Evolutionary conservation across 2,888 invertebrate species (phyloP).

Genomic region (Callyntrura guangdongensis): DNA sequence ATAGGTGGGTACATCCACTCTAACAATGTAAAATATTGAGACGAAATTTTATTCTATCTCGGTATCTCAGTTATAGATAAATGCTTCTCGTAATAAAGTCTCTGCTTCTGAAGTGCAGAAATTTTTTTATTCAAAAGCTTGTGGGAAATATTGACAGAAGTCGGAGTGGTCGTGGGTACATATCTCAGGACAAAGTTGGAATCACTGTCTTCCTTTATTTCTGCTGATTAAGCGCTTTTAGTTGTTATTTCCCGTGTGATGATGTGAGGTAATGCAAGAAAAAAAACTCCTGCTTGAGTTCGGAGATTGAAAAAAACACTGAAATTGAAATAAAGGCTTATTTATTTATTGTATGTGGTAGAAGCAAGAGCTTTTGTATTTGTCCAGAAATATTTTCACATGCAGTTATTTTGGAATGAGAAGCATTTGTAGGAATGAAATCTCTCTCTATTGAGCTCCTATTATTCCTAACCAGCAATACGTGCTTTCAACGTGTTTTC

Average conservation of each 20-base stretch:
- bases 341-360: not conserved
- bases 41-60: not conserved
- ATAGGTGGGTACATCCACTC: not conserved
- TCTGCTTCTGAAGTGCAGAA: not conserved
- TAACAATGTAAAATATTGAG: not conserved
- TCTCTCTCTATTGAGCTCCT: no score
- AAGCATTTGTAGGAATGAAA: no score
- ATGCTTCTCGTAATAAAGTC: not conserved
- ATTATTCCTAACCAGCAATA: no score
- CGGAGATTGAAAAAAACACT: not conserved
- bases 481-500: no score
- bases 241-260: constrained; percentile 10
- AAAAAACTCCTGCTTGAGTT: not conserved
- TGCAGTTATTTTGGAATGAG: no score
- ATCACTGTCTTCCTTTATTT: constrained; percentile 10
- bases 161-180: not conserved
- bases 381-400: no score
- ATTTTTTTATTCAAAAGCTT: not conserved
- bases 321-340: constrained; percentile 13
- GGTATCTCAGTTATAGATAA: not conserved
- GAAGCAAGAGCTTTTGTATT: no score
- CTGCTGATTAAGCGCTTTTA: constrained; percentile 29
- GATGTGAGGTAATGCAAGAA: not conserved
- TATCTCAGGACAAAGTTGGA: constrained; percentile 9
- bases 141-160: not conserved